A percentile compares a stretch with the other conserved stretches of the same genome.
Evolutionary conservation across 2,888 invertebrate genomes (phyloP).

Genomic region (Alitta virens): DNA sequence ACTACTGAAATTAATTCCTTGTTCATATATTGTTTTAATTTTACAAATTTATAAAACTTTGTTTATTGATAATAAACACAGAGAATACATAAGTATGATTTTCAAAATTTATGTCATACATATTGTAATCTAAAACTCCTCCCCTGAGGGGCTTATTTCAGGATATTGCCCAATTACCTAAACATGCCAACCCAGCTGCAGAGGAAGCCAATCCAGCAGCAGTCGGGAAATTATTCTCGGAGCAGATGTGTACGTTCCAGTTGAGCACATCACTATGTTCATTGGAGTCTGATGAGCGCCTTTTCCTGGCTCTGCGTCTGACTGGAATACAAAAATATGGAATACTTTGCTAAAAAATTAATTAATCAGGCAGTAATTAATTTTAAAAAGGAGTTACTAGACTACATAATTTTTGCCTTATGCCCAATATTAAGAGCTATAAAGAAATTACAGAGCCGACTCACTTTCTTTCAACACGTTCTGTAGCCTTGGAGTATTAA

Average conservation of each 20-base stretch:
- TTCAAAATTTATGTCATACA: too few species aligned
- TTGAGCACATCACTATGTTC: slow-evolving; percentile 16
- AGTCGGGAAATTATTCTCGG: slow-evolving; percentile 94
- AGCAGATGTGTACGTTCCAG: slow-evolving; percentile 53
- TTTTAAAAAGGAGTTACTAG: background rate
- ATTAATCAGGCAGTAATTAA: background rate
- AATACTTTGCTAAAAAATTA: background rate
- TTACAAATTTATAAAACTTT: too few species aligned
- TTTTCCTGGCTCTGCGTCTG: slow-evolving; percentile 56
- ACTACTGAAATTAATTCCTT: too few species aligned
- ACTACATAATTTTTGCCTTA: background rate
- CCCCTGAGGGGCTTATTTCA: too few species aligned
- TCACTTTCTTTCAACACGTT: slow-evolving; percentile 75
- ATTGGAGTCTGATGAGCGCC: slow-evolving; percentile 24
- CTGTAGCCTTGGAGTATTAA: slow-evolving; percentile 71
- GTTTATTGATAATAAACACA: too few species aligned
- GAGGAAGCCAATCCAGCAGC: slow-evolving; percentile 97
- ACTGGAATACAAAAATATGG: slow-evolving; percentile 55
- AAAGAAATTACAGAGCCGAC: slow-evolving; percentile 30
- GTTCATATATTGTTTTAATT: too few species aligned
- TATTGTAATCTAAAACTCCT: too few species aligned
- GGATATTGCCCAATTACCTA: too few species aligned
- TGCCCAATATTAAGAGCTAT: background rate
- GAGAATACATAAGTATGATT: too few species aligned
- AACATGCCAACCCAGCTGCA: slow-evolving; percentile 95